Evolutionary conservation across 2,888 invertebrate genomes (phyloP), one percentile per base, ranked within the genome.

Genomic region (Lottia gigantea): DNA sequence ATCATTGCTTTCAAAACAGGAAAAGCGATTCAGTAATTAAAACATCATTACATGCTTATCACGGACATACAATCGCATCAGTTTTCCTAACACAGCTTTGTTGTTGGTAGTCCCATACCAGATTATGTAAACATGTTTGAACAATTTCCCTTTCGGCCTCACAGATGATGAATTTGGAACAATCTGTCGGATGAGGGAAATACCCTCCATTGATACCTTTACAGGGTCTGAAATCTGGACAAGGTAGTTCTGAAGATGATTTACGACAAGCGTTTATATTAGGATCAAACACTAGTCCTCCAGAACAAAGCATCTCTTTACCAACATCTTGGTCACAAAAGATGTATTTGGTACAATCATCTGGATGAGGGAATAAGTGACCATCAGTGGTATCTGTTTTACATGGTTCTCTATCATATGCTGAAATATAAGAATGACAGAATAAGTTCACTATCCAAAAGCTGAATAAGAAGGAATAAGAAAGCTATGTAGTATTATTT

Each of bases 201-300:
- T 64, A 19, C 19, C 63, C 68, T 11, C 26, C n/a, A 46, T 62
- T 46, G 11, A 25, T 23, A 25, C 62, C 73, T 15, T 62, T 64
- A 71, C 81, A 81, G 0, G 81, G 81, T 62, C 73, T 71, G 26
- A 67, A 64, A 6, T 74, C 66, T 1, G 81, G 81, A 62, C 81
- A 82, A 11, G 75, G 46, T 1, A 80, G 70, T 12, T 79, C 78
- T 12, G 78, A 76, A n/a, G 68, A 67, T 15, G 78, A 77, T 46
- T 74, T 75, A 12, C 76, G 77, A 69, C 81, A 81, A 6, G 78
- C 72, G n/a, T 71, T 73, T 23, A 72, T 72, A 14, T 70, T 70
- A 0, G 81, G 80, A 31, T 79, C 76, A 70, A 80, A 82, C 16
- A 80, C 79, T 0, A 81, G 74, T 25, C 71, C 74, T 12, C 66